Evolutionary conservation across 2,797 vertebrate species (phyloP), one percentile per base, ranked within the genome.

Genomic region (Sebastes cheni): DNA sequence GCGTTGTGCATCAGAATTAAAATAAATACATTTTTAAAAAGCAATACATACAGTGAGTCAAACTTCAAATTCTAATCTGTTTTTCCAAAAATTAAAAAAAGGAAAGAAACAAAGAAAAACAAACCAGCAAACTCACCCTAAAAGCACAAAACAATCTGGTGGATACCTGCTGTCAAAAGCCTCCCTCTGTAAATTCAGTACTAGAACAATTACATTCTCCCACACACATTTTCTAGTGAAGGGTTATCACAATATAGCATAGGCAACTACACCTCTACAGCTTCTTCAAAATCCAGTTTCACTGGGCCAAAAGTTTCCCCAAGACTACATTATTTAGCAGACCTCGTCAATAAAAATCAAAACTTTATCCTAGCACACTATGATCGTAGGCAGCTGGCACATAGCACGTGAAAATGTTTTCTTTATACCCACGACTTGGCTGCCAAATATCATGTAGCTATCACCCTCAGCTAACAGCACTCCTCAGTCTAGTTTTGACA

Each of bases 1-100:
- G 91, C 92, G 81, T 91, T 92, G 92, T 82, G 89, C 93, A 94
- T 93, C 85, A 91, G 86, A 92, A 95, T 95, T 94, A 94, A 94
- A 95, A 95, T 94, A 95, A 95, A 95, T 94, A 93, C 56, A 92
- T 89, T 27, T 27, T 94, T 91, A 91, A 93, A 95, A 95, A 94
- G 92, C 91, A 95, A 95, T 88, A 95, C 92, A 94, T 94, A 95
- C 91, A 96, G 91, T 87, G 86, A 95, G 93, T 95, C 90, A 91
- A 95, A 95, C 94, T 90, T 91, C 87, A 95, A 92, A 95, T 91
- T 94, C 94, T 94, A 95, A 91, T 77, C 77, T 84, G 83, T 91
- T 92, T 88, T 88, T 88, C 75, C 59, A 67, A 89, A 92, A 89
- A 82, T 39, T 30, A 32, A 73, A 73, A 64, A 81, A 46, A 14